Percentiles rank a stretch among this genome's conserved stretches.
These are phyloP conservation scores for Bujurquina vittata DNA, from an alignment of 2,113 vertebrate genomes.

Conservation along the genomic window DNA sequence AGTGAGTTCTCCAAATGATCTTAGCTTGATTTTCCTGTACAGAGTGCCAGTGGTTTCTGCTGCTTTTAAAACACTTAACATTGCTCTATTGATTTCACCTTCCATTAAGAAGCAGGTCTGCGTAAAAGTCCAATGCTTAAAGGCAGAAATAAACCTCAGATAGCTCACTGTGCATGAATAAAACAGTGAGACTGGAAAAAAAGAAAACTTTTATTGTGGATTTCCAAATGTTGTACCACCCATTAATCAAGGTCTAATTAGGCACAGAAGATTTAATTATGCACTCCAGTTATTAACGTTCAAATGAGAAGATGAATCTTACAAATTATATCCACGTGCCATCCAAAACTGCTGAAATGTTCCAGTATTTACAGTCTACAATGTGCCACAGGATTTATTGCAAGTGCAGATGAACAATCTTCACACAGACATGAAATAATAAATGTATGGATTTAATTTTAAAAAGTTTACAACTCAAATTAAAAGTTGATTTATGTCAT, in stretches of 20 bases:
- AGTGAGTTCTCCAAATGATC: not conserved
- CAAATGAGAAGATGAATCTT: not conserved
- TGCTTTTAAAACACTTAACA: constrained; percentile 3
- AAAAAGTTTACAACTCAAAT: not conserved
- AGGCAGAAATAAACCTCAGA: not conserved
- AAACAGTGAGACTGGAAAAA: not conserved
- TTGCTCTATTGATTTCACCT: constrained; percentile 14
- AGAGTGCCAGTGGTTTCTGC: not conserved
- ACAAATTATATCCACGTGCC: not conserved
- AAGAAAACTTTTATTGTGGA: constrained; percentile 23
- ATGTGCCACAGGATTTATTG: not conserved
- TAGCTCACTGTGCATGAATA: not conserved
- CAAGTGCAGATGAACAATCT: not conserved
- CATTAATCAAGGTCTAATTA: not conserved
- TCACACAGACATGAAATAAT: not conserved
- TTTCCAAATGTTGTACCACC: not conserved
- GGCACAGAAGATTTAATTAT: not conserved
- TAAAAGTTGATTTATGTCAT: not conserved
- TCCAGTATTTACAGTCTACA: not conserved
- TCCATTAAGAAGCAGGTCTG: not conserved
- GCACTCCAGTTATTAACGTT: not conserved
- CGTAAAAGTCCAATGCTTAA: constrained; percentile 6
- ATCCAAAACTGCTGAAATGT: not conserved
- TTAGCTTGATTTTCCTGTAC: constrained; percentile 9
- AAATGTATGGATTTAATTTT: not conserved